Base-by-base conservation (phyloP, 2,113 vertebrate species). In the Onychostruthus taczanowskii region DNA sequence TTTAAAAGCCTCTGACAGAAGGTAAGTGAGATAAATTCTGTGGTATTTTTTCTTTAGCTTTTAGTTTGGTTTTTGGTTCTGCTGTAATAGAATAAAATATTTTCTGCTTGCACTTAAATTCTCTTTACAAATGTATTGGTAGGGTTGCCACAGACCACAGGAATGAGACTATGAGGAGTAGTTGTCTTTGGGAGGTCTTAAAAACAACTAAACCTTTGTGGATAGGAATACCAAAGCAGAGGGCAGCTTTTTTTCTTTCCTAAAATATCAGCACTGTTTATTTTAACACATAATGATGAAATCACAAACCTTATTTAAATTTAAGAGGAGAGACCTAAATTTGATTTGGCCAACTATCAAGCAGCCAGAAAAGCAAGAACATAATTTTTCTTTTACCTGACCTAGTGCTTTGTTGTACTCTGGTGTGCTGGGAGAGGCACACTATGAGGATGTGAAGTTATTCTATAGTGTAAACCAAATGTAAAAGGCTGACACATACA, bases 71-170 rank as follows among this genome's bases (percentile, higher is more conserved):
- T 88, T 93, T 84, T 46, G 72, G 75, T 63, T 95, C 95, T 92
- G 35, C 85, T 79, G 44, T 81, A 88, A 59, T 89, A 89, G 73
- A 77, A 90, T 92, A 94, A 96, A 90, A 91, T 95, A 95, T 92
- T 95, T 55, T 90, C 56, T 92, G 76, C 49, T 37, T 87, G 53
- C 49, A 76, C 80, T 96, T 95, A 79, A 87, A 89, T 84, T 92
- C 46, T 67, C 72, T 67, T 93, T 89, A 89, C 35, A 84, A 88
- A 95, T 95, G 56, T 46, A 5, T 92, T 84, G 2, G 83, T 94
- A 66, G 86, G 72, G 67, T 83, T 95, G 84, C 92, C 92, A 73
- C 95, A 94, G 92, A 93, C 93, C 95, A 84, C 94, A 96, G 95
- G 96, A 96, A 95, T 79, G 74, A 88, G 80, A 68, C 75, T 96